These are phyloP conservation scores for Andrena haemorrhoa DNA, from an alignment of 2,888 invertebrate genomes.

Conservation along the genomic window DNA sequence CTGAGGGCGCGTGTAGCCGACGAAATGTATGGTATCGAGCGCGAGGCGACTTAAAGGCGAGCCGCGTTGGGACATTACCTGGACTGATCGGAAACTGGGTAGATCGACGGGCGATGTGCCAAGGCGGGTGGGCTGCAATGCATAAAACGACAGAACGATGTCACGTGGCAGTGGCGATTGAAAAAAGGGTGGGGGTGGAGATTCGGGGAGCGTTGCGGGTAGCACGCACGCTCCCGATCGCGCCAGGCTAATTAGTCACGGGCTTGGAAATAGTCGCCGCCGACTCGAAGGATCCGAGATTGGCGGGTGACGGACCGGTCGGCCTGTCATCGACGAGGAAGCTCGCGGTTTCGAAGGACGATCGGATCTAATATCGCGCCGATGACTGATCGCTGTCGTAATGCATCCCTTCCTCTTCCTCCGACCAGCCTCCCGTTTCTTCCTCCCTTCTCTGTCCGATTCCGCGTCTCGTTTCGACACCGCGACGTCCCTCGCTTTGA, in stretches of 20 bases:
- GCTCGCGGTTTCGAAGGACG: constrained; percentile 54
- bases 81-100: constrained; percentile 82
- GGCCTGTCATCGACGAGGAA: constrained; percentile 27
- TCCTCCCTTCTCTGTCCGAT: not conserved
- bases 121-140: constrained; percentile 81
- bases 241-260: constrained; percentile 69
- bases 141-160: constrained; percentile 80
- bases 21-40: constrained; percentile 47
- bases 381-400: constrained; percentile 22
- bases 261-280: constrained; percentile 56
- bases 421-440: not conserved
- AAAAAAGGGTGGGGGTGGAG: constrained; percentile 59
- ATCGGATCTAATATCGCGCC: constrained; percentile 37
- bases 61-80: constrained; percentile 81
- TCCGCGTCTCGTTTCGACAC: constrained; percentile 4
- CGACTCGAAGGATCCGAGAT: constrained; percentile 27
- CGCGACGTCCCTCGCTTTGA: not conserved
- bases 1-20: constrained; percentile 47
- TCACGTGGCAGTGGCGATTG: constrained; percentile 79
- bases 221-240: constrained; percentile 54
- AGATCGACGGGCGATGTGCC: constrained; percentile 83
- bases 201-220: not conserved
- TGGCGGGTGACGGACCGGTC: constrained; percentile 35
- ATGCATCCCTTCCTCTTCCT: not conserved
- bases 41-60: constrained; percentile 61